phyloP scores from a whole-genome alignment of 2,888 invertebrate genomes.

The Rhamphomyia laevipes region DNA sequence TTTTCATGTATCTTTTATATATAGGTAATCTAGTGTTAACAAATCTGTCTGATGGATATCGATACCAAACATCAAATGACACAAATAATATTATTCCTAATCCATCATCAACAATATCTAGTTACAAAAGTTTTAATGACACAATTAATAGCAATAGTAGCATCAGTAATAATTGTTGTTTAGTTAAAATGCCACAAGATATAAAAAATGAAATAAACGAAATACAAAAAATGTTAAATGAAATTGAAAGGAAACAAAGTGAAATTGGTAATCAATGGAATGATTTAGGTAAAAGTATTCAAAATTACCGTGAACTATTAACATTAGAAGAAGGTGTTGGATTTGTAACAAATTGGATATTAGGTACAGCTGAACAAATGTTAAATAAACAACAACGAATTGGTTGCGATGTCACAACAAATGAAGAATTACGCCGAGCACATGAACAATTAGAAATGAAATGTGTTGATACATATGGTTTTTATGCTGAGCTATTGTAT shows the following conservation, averaged over 20 bases:
- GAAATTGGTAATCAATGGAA: slow-evolving; percentile 49
- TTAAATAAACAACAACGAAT: slow-evolving; percentile 58
- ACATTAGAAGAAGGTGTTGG: slow-evolving; percentile 51
- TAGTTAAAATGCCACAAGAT: slow-evolving; percentile 45
- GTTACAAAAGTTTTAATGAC: slow-evolving; percentile 5
- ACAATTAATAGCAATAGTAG: slow-evolving; percentile 10
- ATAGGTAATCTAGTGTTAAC: slow-evolving; percentile 35
- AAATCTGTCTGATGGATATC: slow-evolving; percentile 33
- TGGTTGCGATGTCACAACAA: slow-evolving; percentile 58
- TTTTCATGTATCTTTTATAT: too few relatives aligned
- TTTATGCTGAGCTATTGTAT: slow-evolving; percentile 65
- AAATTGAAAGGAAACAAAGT: slow-evolving; percentile 47
- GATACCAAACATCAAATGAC: slow-evolving; percentile 17
- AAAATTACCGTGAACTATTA: slow-evolving; percentile 48
- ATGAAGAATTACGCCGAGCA: slow-evolving; percentile 57
- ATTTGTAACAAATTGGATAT: slow-evolving; percentile 66
- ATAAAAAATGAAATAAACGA: slow-evolving; percentile 46
- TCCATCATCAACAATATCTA: slow-evolving; percentile 3
- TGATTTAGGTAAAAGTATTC: slow-evolving; percentile 45
- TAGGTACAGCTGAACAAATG: slow-evolving; percentile 63
- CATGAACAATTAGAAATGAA: slow-evolving; percentile 65
- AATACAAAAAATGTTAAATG: slow-evolving; percentile 44
- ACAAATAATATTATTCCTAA: slow-evolving; percentile 11
- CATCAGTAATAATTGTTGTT: slow-evolving; percentile 9
- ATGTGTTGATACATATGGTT: slow-evolving; percentile 67